Percentiles rank a stretch among this genome's conserved stretches.
These are phyloP conservation scores for Acanthopagrus latus DNA, from an alignment of 2,797 vertebrate genomes.

Conservation along the genomic window DNA sequence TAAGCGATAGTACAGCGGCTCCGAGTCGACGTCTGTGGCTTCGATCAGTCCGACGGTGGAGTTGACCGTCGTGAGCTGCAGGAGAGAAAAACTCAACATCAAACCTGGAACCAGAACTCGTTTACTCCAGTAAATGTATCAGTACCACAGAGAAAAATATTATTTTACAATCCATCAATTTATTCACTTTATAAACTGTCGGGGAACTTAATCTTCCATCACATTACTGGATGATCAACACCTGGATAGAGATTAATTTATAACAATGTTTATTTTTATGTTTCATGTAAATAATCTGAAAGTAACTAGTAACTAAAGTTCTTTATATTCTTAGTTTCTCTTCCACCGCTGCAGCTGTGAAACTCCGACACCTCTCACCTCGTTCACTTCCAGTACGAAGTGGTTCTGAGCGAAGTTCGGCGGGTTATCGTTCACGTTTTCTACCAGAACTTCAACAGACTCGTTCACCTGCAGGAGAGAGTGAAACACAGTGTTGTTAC, in stretches of 20 bases:
- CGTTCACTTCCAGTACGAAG: constrained; percentile 83
- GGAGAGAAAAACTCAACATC: constrained; percentile 1
- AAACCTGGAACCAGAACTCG: not conserved
- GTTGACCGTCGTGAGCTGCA: constrained; percentile 81
- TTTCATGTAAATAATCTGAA: too few relatives aligned
- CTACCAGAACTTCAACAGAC: constrained; percentile 79
- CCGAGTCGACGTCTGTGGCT: constrained; percentile 83
- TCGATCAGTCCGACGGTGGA: constrained; percentile 81
- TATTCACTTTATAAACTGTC: too few relatives aligned
- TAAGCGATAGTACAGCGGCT: constrained; percentile 82
- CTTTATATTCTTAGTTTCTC: too few relatives aligned
- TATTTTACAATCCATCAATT: too few relatives aligned
- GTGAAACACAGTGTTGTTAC: not conserved
- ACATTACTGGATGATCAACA: too few relatives aligned
- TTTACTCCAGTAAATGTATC: too few relatives aligned
- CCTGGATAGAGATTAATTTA: too few relatives aligned
- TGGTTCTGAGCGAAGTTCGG: constrained; percentile 82
- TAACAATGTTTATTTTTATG: too few relatives aligned
- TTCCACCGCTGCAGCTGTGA: not conserved
- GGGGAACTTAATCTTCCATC: too few relatives aligned
- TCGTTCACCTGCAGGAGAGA: constrained; percentile 76
- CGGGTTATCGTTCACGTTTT: constrained; percentile 87
- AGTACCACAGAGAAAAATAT: not conserved
- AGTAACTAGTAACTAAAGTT: too few relatives aligned
- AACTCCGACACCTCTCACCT: constrained; percentile 80